phyloP scores from a whole-genome alignment of 2,113 vertebrate genomes.

The Urocynchramus pylzowi region DNA sequence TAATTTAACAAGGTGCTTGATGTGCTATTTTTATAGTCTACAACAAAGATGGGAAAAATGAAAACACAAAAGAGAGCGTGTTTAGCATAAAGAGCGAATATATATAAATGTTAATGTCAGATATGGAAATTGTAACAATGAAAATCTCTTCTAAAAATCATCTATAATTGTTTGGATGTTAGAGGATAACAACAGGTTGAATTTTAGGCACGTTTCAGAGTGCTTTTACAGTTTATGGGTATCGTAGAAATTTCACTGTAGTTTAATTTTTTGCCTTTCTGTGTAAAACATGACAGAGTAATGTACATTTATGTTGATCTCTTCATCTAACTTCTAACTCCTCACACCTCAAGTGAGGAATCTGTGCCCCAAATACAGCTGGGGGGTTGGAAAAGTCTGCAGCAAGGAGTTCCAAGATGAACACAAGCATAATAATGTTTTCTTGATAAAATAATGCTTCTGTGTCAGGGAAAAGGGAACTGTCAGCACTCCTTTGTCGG shows the following conservation, averaged over 20 bases:
- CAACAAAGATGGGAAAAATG: background rate
- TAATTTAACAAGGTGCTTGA: constrained; percentile 69
- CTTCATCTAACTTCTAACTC: background rate
- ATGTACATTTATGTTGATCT: background rate
- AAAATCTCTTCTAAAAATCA: background rate
- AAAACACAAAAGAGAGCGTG: background rate
- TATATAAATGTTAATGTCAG: background rate
- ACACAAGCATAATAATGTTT: constrained; percentile 52
- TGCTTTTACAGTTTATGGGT: background rate
- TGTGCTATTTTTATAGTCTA: background rate
- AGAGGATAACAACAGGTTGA: background rate
- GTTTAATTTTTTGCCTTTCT: background rate
- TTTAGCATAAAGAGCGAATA: background rate
- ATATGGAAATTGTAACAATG: background rate
- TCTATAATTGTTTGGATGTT: accelerated
- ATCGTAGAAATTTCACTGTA: background rate
- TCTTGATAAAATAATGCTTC: constrained; percentile 65
- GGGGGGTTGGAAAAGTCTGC: background rate
- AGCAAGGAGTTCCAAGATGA: background rate
- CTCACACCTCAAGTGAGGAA: background rate
- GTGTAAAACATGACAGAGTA: background rate
- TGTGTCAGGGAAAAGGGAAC: constrained; percentile 42
- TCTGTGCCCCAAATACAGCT: background rate
- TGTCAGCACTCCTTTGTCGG: constrained; percentile 58
- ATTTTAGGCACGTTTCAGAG: background rate